These are phyloP conservation scores for Aulostomus chinensis DNA, from an alignment of 2,797 vertebrate species.

Conservation along the genomic window DNA sequence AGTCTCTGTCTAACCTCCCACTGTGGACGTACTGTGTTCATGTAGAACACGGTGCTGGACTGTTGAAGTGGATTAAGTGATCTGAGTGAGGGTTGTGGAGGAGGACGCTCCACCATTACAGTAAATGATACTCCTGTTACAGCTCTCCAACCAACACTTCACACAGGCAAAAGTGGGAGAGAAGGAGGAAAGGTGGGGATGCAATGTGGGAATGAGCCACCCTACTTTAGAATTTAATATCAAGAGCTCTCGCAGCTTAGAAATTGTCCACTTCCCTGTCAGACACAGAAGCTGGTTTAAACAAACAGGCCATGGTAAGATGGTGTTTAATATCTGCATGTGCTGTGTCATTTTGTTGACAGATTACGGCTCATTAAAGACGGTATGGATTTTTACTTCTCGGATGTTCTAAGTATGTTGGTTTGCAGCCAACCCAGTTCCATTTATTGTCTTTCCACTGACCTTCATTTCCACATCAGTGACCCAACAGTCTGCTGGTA, in stretches of 20 bases:
- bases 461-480: neutral
- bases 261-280: conserved; percentile 68
- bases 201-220: conserved; percentile 63
- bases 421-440: neutral
- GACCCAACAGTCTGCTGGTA: conserved; percentile 20
- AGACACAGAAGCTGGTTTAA: conserved; percentile 63
- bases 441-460: conserved; percentile 3
- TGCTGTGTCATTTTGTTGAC: neutral
- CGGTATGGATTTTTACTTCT: conserved; percentile 3
- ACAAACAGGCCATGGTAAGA: conserved; percentile 58
- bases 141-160: conserved; percentile 63
- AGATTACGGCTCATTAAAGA: too few species aligned
- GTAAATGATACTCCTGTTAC: conserved; percentile 76
- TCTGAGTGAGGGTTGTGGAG: conserved; percentile 71
- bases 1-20: conserved; percentile 41
- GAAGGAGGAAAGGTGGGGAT: conserved; percentile 66
- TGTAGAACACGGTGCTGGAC: conserved; percentile 39
- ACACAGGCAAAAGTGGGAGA: conserved; percentile 58
- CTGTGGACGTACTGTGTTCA: conserved; percentile 56
- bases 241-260: conserved; percentile 60
- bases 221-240: conserved; percentile 67
- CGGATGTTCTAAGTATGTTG: neutral
- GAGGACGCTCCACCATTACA: conserved; percentile 69
- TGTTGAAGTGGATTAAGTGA: conserved; percentile 73
- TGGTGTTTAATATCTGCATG: neutral